Conservation (phyloP, 2,797 vertebrate species). For the Eulemur coronatus region DNA sequence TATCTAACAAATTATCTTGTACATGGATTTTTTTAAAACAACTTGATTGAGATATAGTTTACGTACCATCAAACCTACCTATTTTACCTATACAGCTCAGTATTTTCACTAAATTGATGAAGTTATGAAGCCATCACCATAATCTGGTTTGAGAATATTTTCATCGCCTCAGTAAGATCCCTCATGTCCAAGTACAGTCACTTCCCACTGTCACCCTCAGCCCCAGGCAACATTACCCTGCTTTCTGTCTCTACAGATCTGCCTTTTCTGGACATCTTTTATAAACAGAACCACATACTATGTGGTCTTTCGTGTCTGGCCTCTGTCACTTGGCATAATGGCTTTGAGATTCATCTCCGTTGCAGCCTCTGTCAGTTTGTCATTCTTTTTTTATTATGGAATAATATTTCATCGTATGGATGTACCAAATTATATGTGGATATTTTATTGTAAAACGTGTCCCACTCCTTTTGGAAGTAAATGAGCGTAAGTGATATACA, state of each 20-base stretch:
- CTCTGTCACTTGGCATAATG: background rate
- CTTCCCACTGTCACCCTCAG: background rate
- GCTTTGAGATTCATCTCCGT: background rate
- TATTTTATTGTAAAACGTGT: background rate
- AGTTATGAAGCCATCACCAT: background rate
- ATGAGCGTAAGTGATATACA: background rate
- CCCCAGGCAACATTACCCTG: background rate
- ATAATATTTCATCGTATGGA: background rate
- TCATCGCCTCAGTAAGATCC: background rate
- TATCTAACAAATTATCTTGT: background rate
- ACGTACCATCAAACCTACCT: background rate
- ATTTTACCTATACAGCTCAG: background rate
- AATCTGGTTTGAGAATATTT: background rate
- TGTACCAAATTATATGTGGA: too few relatives aligned
- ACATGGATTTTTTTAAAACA: background rate
- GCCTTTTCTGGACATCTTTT: background rate
- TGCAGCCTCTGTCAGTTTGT: background rate
- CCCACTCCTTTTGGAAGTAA: background rate
- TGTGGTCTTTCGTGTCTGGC: background rate
- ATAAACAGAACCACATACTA: background rate
- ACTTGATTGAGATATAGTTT: background rate
- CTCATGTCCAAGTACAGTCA: background rate
- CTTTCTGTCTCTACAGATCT: background rate
- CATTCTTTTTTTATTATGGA: background rate
- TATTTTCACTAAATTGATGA: background rate